Evolutionary conservation across 2,888 invertebrate genomes (phyloP).

Genomic region (Entomobrya proxima): DNA sequence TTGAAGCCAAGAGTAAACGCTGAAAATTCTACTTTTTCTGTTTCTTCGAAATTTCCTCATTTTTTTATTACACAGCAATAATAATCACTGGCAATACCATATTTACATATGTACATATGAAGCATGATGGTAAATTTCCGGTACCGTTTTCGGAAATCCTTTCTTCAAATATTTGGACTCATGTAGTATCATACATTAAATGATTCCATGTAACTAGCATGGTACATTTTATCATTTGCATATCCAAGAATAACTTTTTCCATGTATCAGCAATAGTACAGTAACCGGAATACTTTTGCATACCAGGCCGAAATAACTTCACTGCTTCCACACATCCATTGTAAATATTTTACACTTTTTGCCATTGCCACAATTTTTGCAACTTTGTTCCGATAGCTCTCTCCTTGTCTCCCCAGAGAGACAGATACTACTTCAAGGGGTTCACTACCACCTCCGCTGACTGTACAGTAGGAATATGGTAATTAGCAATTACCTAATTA

Average conservation of each 20-base stretch:
- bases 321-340: too few species aligned
- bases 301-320: too few species aligned
- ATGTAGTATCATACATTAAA: not conserved
- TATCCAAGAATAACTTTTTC: too few species aligned
- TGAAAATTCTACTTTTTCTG: not conserved
- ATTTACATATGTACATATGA: too few species aligned
- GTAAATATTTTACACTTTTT: too few species aligned
- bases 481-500: constrained; percentile 11
- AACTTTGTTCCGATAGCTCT: not conserved
- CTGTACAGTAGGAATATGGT: not conserved
- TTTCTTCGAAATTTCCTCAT: not conserved
- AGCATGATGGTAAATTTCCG: not conserved
- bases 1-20: not conserved
- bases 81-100: too few species aligned
- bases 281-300: too few species aligned
- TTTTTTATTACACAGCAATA: too few species aligned
- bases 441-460: not conserved
- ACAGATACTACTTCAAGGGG: constrained; percentile 4
- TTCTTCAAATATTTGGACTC: not conserved
- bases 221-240: too few species aligned
- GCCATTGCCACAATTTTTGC: too few species aligned
- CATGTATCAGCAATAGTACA: too few species aligned
- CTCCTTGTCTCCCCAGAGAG: not conserved
- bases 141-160: too few species aligned
- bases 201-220: not conserved